Conservation (phyloP, 2,113 vertebrate genomes). For the human region GRCh38 chr6:75189501-75190000, state of each 20-base stretch:
- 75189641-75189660: conserved; percentile 91
- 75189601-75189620: conserved; percentile 87
- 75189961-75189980: background rate
- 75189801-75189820: conserved; percentile 91
- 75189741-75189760: conserved; percentile 92
- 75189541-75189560: conserved; percentile 89
- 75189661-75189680: conserved; percentile 94
- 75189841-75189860: background rate
- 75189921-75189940: background rate
- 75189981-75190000: background rate
- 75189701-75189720: conserved; percentile 91
- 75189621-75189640: conserved; percentile 92
- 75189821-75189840: conserved; percentile 44
- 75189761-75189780: conserved; percentile 96
- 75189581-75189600: conserved; percentile 91
- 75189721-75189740: conserved; percentile 91
- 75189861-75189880: background rate
- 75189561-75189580: conserved; percentile 93
- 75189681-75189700: conserved; percentile 92
- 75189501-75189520: background rate
- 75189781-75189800: conserved; percentile 92
- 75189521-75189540: background rate
- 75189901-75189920: background rate
- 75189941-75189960: background rate
- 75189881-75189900: background rate